Evolutionary conservation across 2,888 invertebrate genomes (phyloP).

Genomic region (Malacosoma neustria): DNA sequence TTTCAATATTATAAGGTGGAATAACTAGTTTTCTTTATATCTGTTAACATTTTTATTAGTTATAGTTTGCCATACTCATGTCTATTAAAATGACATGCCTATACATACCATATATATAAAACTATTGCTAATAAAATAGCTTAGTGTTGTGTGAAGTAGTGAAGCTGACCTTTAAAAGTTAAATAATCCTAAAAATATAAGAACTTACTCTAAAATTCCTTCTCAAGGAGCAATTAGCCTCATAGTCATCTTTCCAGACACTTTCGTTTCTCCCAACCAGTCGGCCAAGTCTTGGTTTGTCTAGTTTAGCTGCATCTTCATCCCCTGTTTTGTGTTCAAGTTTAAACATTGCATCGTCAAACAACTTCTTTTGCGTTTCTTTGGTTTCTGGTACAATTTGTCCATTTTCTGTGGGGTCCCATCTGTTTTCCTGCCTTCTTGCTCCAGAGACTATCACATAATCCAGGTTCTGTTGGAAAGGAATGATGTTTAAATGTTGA

Average conservation of each 20-base stretch:
- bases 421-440: constrained; percentile 95
- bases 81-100: no score
- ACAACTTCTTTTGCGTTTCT: constrained; percentile 89
- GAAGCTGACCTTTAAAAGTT: no score
- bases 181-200: no score
- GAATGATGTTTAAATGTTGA: not conserved
- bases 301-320: constrained; percentile 78
- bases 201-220: constrained; percentile 93
- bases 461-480: constrained; percentile 89
- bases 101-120: no score
- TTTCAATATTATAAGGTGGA: no score
- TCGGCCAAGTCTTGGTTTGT: constrained; percentile 82
- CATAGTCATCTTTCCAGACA: constrained; percentile 94
- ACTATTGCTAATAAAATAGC: no score
- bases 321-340: constrained; percentile 94
- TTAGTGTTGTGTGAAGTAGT: no score
- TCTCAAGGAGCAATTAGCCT: constrained; percentile 89
- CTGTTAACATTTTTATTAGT: no score
- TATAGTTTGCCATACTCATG: no score
- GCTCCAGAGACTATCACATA: constrained; percentile 97
- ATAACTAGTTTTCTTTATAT: no score
- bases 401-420: constrained; percentile 97
- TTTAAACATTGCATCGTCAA: constrained; percentile 98
- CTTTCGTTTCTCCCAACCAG: constrained; percentile 86
- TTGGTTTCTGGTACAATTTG: constrained; percentile 95